Evolutionary conservation across 2,797 vertebrate genomes (phyloP).

Genomic region (Setipinna tenuifilis): DNA sequence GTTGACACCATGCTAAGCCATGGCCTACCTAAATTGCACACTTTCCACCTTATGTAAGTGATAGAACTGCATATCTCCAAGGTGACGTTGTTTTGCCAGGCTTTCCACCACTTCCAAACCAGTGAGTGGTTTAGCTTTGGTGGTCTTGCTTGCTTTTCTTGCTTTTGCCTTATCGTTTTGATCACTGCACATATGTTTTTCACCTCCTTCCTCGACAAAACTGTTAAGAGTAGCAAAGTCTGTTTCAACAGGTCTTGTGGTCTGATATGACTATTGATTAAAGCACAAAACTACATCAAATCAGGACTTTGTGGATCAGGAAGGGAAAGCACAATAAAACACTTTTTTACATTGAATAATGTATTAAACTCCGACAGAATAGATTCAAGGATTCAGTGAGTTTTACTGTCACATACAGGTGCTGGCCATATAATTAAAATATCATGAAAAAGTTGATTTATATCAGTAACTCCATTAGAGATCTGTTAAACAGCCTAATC

Average conservation of each 20-base stretch:
- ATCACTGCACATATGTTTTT: neutral
- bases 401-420: no score
- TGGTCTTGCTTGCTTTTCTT: constrained; percentile 18
- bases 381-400: no score
- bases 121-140: constrained; percentile 51
- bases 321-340: no score
- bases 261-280: neutral
- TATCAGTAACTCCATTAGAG: no score
- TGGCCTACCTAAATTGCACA: constrained; percentile 72
- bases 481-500: no score
- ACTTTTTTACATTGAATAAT: no score
- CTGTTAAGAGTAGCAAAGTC: neutral
- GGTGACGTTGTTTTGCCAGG: constrained; percentile 60
- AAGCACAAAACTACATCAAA: neutral
- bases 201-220: neutral
- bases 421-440: no score
- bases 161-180: constrained; percentile 43
- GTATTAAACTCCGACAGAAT: no score
- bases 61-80: constrained; percentile 66
- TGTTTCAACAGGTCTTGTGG: neutral
- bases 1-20: neutral
- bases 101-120: constrained; percentile 67
- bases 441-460: no score
- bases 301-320: no score
- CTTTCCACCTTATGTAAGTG: constrained; percentile 74